Conservation (phyloP, 2,113 vertebrate genomes). For the Dicaeum eximium region DNA sequence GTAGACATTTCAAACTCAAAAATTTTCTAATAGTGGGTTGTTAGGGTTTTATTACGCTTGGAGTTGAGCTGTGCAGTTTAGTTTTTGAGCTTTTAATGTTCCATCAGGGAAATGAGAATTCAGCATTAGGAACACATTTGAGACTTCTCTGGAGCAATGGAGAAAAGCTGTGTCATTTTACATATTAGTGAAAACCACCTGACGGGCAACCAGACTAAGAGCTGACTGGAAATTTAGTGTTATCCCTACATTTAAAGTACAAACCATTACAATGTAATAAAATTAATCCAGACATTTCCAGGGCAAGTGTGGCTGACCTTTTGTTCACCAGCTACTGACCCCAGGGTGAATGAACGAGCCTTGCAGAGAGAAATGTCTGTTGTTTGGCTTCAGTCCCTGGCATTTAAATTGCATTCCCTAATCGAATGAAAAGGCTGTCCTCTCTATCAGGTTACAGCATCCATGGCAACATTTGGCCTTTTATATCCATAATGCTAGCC, state of each 20-base stretch:
- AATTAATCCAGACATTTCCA: constrained; percentile 85
- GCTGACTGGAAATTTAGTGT: constrained; percentile 73
- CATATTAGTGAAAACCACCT: constrained; percentile 57
- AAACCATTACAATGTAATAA: constrained; percentile 82
- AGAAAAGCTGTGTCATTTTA: constrained; percentile 49
- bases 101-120: neutral
- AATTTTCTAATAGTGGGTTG: neutral
- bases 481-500: constrained; percentile 83
- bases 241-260: constrained; percentile 76
- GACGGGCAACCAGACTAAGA: constrained; percentile 58
- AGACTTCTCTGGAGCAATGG: neutral
- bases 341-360: constrained; percentile 76
- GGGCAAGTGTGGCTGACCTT: constrained; percentile 83
- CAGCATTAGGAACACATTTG: neutral
- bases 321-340: constrained; percentile 82
- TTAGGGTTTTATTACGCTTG: accelerated
- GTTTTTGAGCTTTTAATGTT: neutral
- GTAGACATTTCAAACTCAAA: neutral
- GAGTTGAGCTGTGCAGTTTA: neutral
- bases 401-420: constrained; percentile 85
- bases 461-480: constrained; percentile 87
- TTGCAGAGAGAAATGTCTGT: constrained; percentile 78
- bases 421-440: constrained; percentile 83
- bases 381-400: constrained; percentile 82
- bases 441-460: constrained; percentile 85